phyloP scores from a whole-genome alignment of 1,140 invertebrate species.

The Leptinotarsa undecemlineata region DNA sequence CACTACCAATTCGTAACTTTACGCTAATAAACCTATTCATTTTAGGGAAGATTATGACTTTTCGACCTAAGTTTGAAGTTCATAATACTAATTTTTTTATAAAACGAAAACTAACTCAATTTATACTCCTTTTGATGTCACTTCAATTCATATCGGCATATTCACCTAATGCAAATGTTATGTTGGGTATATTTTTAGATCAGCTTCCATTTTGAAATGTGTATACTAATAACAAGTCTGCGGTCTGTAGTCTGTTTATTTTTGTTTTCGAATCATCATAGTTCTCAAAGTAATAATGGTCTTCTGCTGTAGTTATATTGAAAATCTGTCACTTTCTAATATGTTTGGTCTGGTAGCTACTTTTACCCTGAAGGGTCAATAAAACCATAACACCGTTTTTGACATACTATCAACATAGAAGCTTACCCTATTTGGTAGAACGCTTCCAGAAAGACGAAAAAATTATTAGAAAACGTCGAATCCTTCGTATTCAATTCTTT shows the following conservation, averaged over 20 bases:
- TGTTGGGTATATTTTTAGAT: constrained; percentile 6
- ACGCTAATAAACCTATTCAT: background rate
- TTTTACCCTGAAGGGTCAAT: background rate
- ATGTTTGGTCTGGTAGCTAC: background rate
- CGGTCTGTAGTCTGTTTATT: background rate
- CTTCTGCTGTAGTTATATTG: background rate
- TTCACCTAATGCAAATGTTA: background rate
- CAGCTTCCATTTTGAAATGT: constrained; percentile 3
- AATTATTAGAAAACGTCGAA: background rate
- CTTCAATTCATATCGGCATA: too few species aligned
- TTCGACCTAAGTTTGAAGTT: too few species aligned
- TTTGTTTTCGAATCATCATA: background rate
- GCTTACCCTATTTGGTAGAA: background rate
- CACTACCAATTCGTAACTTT: background rate
- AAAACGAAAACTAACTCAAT: too few species aligned
- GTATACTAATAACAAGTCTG: constrained; percentile 7
- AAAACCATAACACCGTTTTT: constrained; percentile 6
- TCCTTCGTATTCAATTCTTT: background rate
- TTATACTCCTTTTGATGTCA: too few species aligned
- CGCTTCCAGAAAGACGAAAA: background rate
- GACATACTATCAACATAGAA: background rate
- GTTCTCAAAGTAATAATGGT: background rate
- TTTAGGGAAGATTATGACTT: too few species aligned
- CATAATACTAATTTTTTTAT: too few species aligned
- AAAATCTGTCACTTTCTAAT: background rate